Percentiles rank a stretch among this genome's conserved stretches.
Evolutionary conservation across 2,888 invertebrate species (phyloP).

Genomic region (Anoplius nigerrimus): DNA sequence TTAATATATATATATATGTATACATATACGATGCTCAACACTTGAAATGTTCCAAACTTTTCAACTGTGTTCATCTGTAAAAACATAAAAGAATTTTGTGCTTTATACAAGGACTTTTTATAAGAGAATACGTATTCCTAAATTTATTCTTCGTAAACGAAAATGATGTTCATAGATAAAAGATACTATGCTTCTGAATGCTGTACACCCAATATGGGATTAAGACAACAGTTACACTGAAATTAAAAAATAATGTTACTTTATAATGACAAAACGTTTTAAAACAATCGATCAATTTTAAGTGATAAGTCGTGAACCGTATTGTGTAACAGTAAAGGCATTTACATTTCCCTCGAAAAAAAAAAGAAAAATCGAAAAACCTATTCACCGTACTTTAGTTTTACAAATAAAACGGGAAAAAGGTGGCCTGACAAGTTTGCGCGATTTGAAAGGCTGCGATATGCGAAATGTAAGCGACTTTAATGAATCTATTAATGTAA

Average conservation of each 20-base stretch:
- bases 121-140: slow-evolving; percentile 25
- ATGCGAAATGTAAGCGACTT: slow-evolving; percentile 9
- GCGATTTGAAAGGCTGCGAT: background rate
- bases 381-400: background rate
- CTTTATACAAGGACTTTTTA: slow-evolving; percentile 25
- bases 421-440: no score
- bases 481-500: background rate
- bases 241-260: no score
- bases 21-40: slow-evolving; percentile 42
- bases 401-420: no score
- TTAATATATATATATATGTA: slow-evolving; percentile 27
- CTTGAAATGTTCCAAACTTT: slow-evolving; percentile 60
- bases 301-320: no score
- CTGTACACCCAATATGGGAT: no score
- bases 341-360: no score
- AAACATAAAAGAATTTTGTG: slow-evolving; percentile 19
- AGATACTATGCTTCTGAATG: slow-evolving; percentile 36
- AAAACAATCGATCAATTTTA: no score
- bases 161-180: slow-evolving; percentile 38
- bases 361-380: background rate
- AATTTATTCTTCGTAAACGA: slow-evolving; percentile 33
- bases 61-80: slow-evolving; percentile 49
- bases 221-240: no score
- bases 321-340: no score
- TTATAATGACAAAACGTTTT: no score